A percentile compares a stretch with the other conserved stretches of the same genome.
Evolutionary conservation across 2,888 invertebrate species (phyloP).

Genomic region (Pachydiplax longipennis): DNA sequence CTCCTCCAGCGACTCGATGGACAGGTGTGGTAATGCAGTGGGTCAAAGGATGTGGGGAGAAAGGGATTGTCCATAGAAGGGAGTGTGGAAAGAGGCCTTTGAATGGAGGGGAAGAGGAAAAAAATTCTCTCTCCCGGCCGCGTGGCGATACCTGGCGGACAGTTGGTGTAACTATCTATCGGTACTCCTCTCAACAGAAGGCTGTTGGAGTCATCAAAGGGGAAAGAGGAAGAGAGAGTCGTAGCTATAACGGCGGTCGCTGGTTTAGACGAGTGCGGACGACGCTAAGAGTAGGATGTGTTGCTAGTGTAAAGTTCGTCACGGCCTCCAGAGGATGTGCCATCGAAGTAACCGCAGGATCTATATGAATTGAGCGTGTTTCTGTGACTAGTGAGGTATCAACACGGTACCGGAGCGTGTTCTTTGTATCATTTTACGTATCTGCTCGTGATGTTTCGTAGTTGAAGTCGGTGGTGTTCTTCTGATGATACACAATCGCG

Average conservation of each 20-base stretch:
- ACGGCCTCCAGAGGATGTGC: neutral
- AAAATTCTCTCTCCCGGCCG: neutral
- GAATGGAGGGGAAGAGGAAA: neutral
- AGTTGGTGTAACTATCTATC: constrained; percentile 16
- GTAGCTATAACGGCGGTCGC: neutral
- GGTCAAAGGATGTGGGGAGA: neutral
- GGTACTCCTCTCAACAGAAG: neutral
- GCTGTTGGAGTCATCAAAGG: neutral
- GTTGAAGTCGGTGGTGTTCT: neutral
- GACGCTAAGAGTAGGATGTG: neutral
- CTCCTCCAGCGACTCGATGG: neutral
- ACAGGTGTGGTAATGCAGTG: neutral
- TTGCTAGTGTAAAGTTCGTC: neutral
- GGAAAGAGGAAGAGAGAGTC: neutral
- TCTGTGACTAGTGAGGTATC: neutral
- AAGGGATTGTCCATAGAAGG: neutral
- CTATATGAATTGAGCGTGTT: neutral
- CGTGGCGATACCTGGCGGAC: constrained; percentile 18
- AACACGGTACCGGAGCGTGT: neutral
- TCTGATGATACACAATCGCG: neutral
- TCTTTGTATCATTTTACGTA: neutral
- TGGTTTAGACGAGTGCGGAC: neutral
- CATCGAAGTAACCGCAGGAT: neutral
- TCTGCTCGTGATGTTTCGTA: neutral
- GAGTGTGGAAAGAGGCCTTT: neutral